Evolutionary conservation across 2,888 invertebrate species (phyloP), one percentile per base, ranked within the genome.

Genomic region (Drosophila ezoana): DNA sequence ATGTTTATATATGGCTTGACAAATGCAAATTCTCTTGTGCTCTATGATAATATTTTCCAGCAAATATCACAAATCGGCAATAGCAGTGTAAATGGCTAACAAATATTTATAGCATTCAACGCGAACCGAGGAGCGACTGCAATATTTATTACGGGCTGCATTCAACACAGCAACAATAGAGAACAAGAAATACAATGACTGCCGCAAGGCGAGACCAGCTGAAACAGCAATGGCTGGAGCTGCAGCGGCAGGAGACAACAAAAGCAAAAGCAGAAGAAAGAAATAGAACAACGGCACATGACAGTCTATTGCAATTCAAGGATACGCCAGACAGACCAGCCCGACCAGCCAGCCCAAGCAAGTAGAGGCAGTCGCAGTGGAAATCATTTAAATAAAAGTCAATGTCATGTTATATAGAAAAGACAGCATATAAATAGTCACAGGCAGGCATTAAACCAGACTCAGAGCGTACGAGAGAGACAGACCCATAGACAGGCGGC

Each of bases 351-450:
- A 16, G 38, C 28, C 53, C 56, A 63, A 28, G 44, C 45, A 52
- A 60, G 65, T n/a, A 57, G 48, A 47, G 71, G 53, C 79, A 73
- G 38, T 69, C 59, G 62, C 67, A 65, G 57, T 69, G 69, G 71
- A 79, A 84, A 87, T 84, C 85, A 87, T 84, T 87, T 86, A 82
- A 86, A 87, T 86, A 87, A 87, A 86, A 87, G 87, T 85, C 85
- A 85, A 87, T 85, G 85, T 86, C 82, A 86, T 80, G 84, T 80
- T 81, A 75, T 84, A 84, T 69, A 79, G 83, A 64, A 69, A 72
- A 78, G 87, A 86, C 79, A 81, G 79, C 83, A 76, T 86, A 86
- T 86, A 84, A 83, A 83, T 86, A 86, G 80, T 78, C 72, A 58
- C 41, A 61, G 61, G 56, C 56, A 61, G 51, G 53, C 59, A 57